Percentiles rank a stretch among this genome's conserved stretches.
Conservation (phyloP, 2,113 vertebrate genomes). For the Synodontis membranacea region DNA sequence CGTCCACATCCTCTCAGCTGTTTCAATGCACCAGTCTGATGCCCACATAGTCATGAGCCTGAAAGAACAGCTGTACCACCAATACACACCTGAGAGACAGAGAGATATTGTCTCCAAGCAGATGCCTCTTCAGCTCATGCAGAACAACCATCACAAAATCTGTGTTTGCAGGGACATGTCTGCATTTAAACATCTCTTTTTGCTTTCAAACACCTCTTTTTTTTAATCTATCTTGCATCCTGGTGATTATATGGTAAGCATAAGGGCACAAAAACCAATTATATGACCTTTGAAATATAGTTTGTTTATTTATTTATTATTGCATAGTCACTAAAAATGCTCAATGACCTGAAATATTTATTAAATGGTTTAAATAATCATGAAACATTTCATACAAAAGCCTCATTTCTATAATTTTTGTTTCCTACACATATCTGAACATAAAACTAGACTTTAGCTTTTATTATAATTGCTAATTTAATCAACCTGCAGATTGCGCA, state of each 20-base stretch:
- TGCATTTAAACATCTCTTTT: not conserved
- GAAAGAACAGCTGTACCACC: conserved; percentile 14
- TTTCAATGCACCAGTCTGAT: conserved; percentile 7
- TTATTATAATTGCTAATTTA: not conserved
- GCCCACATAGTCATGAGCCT: not conserved
- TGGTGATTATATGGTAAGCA: not conserved
- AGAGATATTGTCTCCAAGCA: conserved; percentile 26
- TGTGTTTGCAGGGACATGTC: conserved; percentile 33
- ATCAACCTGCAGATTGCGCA: not conserved
- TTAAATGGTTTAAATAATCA: not conserved
- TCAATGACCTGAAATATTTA: not conserved
- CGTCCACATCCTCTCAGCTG: not conserved
- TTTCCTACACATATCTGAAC: not conserved
- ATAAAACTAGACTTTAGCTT: not conserved
- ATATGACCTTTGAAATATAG: not conserved
- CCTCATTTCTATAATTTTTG: not conserved
- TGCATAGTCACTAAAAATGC: conserved; percentile 7
- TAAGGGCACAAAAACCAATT: not conserved
- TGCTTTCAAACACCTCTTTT: not conserved
- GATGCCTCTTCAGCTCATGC: conserved; percentile 37
- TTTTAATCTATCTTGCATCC: not conserved
- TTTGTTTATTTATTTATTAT: not conserved
- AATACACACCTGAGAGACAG: conserved; percentile 13
- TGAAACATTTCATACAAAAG: not conserved
- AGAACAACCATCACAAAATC: conserved; percentile 44